A percentile compares a stretch with the other conserved stretches of the same genome.
Evolutionary conservation across 1,140 invertebrate species (phyloP).

Genomic region (Bathynomus jamesi): DNA sequence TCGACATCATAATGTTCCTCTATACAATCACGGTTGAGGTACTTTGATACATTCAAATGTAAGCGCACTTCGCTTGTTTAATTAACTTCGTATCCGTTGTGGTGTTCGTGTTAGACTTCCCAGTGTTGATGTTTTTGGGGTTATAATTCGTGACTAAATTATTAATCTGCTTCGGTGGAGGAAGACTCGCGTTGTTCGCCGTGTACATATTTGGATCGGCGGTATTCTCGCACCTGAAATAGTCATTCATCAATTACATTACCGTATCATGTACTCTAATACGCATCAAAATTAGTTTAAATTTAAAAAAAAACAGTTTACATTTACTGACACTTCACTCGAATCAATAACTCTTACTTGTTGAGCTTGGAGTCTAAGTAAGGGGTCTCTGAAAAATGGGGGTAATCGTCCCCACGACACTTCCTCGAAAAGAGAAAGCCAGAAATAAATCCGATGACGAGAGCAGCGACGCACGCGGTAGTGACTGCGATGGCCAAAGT

Average conservation of each 20-base stretch:
- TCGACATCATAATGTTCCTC: no score
- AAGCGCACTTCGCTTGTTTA: slow-evolving; percentile 36
- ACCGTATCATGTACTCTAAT: no score
- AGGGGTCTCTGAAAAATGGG: slow-evolving; percentile 39
- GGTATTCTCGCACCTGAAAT: slow-evolving; percentile 34
- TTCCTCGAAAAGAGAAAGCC: slow-evolving; percentile 69
- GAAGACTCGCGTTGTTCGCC: slow-evolving; percentile 27
- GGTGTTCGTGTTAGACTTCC: slow-evolving; percentile 35
- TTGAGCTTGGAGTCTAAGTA: slow-evolving; percentile 36
- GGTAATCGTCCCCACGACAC: slow-evolving; percentile 50
- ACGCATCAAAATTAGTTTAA: no score
- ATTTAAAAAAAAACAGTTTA: no score
- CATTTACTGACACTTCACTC: no score
- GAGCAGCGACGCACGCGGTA: slow-evolving; percentile 64
- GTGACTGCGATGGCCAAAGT: slow-evolving; percentile 68
- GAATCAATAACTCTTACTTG: no score
- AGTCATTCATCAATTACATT: no score
- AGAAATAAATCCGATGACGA: slow-evolving; percentile 70
- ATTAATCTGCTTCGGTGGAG: slow-evolving; percentile 29
- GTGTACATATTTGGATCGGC: slow-evolving; percentile 38
- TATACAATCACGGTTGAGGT: no score
- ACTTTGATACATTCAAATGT: no score
- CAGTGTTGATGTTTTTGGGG: slow-evolving; percentile 35
- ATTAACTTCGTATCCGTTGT: slow-evolving; percentile 33
- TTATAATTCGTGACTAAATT: slow-evolving; percentile 37